These are phyloP conservation scores for Sarcophaga peregrina DNA, from an alignment of 1,140 invertebrate genomes.

Conservation along the genomic window DNA sequence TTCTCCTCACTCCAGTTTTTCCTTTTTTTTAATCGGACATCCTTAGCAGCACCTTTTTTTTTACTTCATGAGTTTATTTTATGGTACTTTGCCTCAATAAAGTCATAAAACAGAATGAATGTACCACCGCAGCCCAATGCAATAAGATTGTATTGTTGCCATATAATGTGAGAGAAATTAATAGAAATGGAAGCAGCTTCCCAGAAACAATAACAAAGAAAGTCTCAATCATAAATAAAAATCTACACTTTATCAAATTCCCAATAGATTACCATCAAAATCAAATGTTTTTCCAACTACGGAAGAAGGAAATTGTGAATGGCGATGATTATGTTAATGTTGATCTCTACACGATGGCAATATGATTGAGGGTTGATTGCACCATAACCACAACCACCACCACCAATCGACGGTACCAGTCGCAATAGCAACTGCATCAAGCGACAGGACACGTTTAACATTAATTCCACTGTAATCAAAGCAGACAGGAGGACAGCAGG, in stretches of 20 bases:
- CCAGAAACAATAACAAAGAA: constrained; percentile 17
- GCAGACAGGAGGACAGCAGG: background rate
- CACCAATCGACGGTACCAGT: no score
- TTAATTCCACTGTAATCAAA: background rate
- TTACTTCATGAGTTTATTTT: background rate
- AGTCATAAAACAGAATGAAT: constrained; percentile 18
- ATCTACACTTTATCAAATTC: constrained; percentile 33
- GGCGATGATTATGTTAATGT: background rate
- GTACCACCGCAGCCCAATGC: background rate
- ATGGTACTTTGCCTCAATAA: background rate
- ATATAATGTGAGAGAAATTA: background rate
- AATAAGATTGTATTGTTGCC: background rate
- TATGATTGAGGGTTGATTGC: background rate
- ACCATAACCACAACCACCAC: background rate
- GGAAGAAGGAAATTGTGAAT: no score
- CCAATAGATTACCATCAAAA: constrained; percentile 12
- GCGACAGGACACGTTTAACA: background rate
- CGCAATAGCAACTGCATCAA: background rate
- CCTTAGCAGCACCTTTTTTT: background rate
- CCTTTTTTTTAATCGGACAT: background rate
- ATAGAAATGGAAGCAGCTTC: background rate
- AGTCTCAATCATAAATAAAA: constrained; percentile 7
- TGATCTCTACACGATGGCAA: background rate
- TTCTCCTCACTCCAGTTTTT: background rate
- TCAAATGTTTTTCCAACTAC: no score